Percentiles rank a stretch among this genome's conserved stretches.
phyloP scores from a whole-genome alignment of 2,797 vertebrate species.

The Orientallactaga sibirica region DNA sequence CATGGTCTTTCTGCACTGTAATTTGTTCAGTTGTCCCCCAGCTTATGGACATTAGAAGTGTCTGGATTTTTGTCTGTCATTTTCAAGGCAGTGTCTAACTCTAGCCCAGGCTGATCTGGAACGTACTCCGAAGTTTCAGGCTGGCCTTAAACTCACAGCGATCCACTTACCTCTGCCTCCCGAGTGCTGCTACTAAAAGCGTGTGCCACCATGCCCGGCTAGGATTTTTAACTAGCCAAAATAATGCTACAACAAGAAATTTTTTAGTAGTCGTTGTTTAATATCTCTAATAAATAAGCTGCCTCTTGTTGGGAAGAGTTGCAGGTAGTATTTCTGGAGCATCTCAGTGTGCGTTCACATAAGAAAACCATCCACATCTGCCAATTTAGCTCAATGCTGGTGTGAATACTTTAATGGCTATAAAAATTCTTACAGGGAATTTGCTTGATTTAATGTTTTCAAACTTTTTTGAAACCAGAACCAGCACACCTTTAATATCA shows the following conservation, averaged over 20 bases:
- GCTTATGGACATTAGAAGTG: neutral
- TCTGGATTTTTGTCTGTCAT: neutral
- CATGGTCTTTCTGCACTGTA: neutral
- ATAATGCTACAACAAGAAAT: neutral
- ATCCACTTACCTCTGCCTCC: neutral
- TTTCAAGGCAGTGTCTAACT: neutral
- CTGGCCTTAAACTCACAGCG: neutral
- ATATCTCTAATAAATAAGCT: slow-evolving; percentile 17
- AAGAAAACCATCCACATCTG: neutral
- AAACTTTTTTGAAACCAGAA: neutral
- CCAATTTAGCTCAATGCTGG: neutral
- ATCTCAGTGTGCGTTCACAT: neutral
- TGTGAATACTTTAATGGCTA: neutral
- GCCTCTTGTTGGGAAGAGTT: neutral
- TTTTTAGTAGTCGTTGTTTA: slow-evolving; percentile 16
- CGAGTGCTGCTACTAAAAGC: neutral
- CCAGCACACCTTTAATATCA: no score
- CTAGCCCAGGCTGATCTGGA: neutral
- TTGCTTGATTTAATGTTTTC: neutral
- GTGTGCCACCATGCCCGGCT: neutral
- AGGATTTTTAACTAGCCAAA: neutral
- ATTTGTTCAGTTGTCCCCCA: neutral
- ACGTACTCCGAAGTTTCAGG: neutral
- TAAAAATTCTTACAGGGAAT: neutral
- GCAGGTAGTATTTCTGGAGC: neutral